Evolutionary conservation across 2,113 vertebrate species (phyloP).

Genomic region (Calidris pugnax): DNA sequence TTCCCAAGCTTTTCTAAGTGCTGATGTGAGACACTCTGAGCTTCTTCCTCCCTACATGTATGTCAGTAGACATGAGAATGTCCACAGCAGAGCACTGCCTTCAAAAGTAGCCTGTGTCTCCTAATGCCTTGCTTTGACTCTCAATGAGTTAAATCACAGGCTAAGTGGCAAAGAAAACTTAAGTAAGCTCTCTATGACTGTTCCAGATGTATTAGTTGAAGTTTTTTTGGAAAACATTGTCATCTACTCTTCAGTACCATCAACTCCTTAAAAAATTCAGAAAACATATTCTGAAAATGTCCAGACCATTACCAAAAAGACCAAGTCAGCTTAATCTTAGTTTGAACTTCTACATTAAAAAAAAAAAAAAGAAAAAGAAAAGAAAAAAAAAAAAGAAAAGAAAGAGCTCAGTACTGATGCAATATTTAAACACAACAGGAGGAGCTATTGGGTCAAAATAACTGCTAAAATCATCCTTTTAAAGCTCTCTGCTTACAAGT

Average conservation of each 20-base stretch:
- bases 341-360: rapidly evolving
- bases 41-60: not conserved
- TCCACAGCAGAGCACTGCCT: not conserved
- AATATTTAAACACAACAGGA: not conserved
- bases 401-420: not conserved
- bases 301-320: not conserved
- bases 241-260: not conserved
- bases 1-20: not conserved
- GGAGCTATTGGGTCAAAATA: not conserved
- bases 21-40: not conserved
- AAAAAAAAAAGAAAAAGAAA: too few species aligned
- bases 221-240: not conserved
- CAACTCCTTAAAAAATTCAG: not conserved
- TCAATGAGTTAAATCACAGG: not conserved
- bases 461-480: not conserved
- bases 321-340: not conserved
- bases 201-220: not conserved
- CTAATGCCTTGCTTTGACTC: not conserved
- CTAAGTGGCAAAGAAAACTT: not conserved
- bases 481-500: not conserved
- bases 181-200: not conserved
- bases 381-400: too few species aligned
- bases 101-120: not conserved
- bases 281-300: not conserved
- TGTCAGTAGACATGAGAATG: not conserved